phyloP scores from a whole-genome alignment of 2,888 invertebrate species.

The Plusia festucae region DNA sequence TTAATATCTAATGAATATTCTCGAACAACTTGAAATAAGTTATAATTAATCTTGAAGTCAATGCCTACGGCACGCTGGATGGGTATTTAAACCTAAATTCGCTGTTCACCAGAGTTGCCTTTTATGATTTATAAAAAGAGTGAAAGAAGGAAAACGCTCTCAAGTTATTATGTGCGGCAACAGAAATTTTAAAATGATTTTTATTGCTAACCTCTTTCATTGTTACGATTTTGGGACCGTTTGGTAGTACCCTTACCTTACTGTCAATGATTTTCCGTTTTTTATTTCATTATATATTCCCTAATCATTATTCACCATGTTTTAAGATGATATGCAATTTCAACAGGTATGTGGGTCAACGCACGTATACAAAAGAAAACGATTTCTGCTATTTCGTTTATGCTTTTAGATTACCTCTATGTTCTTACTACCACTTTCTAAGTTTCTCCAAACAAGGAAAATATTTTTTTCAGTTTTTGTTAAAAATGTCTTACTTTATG shows the following conservation, averaged over 20 bases:
- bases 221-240: conserved; percentile 58
- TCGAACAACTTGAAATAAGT: conserved; percentile 56
- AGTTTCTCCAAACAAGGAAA: neutral
- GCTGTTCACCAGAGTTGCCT: conserved; percentile 54
- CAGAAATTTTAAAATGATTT: conserved; percentile 62
- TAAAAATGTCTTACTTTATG: neutral
- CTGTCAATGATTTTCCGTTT: conserved; percentile 43
- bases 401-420: neutral
- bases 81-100: conserved; percentile 61
- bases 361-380: neutral
- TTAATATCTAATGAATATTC: conserved; percentile 45
- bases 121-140: conserved; percentile 61
- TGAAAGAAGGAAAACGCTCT: conserved; percentile 57
- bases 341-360: conserved; percentile 12
- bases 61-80: conserved; percentile 55
- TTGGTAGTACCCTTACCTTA: conserved; percentile 25
- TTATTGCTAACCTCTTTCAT: conserved; percentile 64
- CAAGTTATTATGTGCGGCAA: conserved; percentile 59
- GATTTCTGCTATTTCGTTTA: neutral
- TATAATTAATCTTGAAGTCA: conserved; percentile 58
- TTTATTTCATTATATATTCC: conserved; percentile 20
- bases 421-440: neutral
- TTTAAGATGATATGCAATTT: conserved; percentile 36
- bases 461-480: neutral
- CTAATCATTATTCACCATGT: conserved; percentile 39